phyloP scores from a whole-genome alignment of 2,797 vertebrate species.

The Gallirallus australis region DNA sequence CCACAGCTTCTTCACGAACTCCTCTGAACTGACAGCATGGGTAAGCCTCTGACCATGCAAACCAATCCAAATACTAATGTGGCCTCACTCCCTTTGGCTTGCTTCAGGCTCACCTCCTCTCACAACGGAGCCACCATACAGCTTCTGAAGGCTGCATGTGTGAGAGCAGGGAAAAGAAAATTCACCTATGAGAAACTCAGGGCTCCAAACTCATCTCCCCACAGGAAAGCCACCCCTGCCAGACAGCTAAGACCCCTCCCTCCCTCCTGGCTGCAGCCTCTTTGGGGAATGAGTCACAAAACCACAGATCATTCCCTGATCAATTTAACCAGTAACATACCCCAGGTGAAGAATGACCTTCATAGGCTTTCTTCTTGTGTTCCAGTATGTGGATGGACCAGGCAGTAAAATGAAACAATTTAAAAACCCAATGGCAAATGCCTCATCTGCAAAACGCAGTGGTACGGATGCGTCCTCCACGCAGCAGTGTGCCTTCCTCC shows the following conservation, averaged over 20 bases:
- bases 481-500: fast-evolving
- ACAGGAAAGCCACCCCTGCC: not conserved
- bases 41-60: slow-evolving; percentile 46
- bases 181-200: not conserved
- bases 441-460: not conserved
- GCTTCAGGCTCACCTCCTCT: not conserved
- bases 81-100: slow-evolving; percentile 14
- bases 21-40: not conserved
- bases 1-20: slow-evolving; percentile 5
- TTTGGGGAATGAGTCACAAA: not conserved
- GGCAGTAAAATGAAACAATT: not conserved
- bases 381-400: not conserved
- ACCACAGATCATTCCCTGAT: not conserved
- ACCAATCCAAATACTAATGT: not conserved
- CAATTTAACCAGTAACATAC: not conserved
- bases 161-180: not conserved
- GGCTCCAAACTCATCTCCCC: not conserved
- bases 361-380: not conserved
- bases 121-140: not conserved
- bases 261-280: not conserved
- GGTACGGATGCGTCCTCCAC: not conserved
- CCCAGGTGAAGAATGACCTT: not conserved
- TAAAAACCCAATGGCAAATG: not conserved
- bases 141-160: not conserved
- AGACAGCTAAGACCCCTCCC: fast-evolving